Evolutionary conservation across 2,797 vertebrate species (phyloP), one percentile per base, ranked within the genome.

Genomic region (Percopsis omiscomaycus): DNA sequence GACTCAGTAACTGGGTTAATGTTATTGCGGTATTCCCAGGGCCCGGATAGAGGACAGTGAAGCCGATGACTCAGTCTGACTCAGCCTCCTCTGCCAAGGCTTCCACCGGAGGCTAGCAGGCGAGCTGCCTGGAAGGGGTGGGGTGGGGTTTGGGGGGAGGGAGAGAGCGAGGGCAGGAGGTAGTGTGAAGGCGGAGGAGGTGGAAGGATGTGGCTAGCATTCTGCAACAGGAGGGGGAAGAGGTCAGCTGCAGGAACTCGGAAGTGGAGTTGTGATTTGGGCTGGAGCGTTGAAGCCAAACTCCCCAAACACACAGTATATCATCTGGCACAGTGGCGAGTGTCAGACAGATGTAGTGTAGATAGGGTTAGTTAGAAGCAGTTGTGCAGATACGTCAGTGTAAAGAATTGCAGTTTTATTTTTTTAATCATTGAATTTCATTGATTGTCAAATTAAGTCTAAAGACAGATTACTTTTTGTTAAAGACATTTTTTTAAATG

Each of bases 181-280:
- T 48, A 59, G 51, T 30, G 55, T 45, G 58, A 8, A 42, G 55
- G 45, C n/a, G 48, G 54, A 59, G 55, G 59, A 56, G 72, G 59
- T 45, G 85, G 88, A 88, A 91, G 90, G 89, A 92, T 89, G 90
- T 86, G 86, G 88, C 13, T 77, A 80, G 72, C 22, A 11, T 67
- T 80, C 80, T 74, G 79, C 74, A 77, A 84, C 77, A 77, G 80
- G 82, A 86, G 86, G 84, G 81, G 77, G 74, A 85, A 84, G 83
- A 88, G 89, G 89, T 92, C 91, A 91, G 86, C 77, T 87, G 87
- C 84, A 84, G 87, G 89, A 90, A 91, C 87, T 86, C 78, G 77
- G 84, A 90, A 89, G 80, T 81, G 45, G 77, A 86, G 73, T 74
- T 85, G 76, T 67, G 78, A 84, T 68, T 66, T 61, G 46, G 66